Conservation (phyloP, 2,797 vertebrate genomes). For the Microcaecilia unicolor region DNA sequence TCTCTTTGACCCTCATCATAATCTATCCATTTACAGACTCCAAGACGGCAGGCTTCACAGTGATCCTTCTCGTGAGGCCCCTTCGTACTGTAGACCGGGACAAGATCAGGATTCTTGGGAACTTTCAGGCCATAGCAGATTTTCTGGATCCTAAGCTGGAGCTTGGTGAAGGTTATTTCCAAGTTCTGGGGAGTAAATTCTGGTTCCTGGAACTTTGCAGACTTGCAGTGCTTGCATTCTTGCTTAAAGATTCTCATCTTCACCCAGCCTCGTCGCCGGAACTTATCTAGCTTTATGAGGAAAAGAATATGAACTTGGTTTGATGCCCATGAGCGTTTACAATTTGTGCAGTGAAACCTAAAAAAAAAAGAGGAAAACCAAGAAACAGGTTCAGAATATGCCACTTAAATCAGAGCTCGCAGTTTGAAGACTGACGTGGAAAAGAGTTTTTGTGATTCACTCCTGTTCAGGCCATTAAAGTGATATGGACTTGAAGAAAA, state of each 20-base stretch:
- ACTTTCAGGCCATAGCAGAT: conserved; percentile 11
- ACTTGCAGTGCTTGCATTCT: conserved; percentile 32
- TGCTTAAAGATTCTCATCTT: conserved; percentile 41
- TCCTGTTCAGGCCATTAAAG: too few relatives aligned
- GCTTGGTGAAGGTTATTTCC: conserved; percentile 22
- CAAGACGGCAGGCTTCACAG: conserved; percentile 24
- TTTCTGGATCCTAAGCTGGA: conserved; percentile 22
- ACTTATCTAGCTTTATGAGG: conserved; percentile 33
- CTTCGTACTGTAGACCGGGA: neutral
- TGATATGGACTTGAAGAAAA: too few relatives aligned
- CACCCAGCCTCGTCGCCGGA: conserved; percentile 20
- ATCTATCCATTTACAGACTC: neutral
- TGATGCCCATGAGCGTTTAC: conserved; percentile 36
- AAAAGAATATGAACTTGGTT: conserved; percentile 38
- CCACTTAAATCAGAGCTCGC: too few relatives aligned
- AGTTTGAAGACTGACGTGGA: too few relatives aligned
- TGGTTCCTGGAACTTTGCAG: conserved; percentile 18
- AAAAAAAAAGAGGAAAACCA: neutral
- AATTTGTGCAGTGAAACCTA: conserved; percentile 44
- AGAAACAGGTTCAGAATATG: too few relatives aligned
- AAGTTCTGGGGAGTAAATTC: conserved; percentile 32
- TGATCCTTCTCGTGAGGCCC: conserved; percentile 4
- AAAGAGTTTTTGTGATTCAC: too few relatives aligned
- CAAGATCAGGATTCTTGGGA: neutral
- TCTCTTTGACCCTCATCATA: too few relatives aligned